Conservation (phyloP, 2,797 vertebrate species). For the Eupleurogrammus muticus region DNA sequence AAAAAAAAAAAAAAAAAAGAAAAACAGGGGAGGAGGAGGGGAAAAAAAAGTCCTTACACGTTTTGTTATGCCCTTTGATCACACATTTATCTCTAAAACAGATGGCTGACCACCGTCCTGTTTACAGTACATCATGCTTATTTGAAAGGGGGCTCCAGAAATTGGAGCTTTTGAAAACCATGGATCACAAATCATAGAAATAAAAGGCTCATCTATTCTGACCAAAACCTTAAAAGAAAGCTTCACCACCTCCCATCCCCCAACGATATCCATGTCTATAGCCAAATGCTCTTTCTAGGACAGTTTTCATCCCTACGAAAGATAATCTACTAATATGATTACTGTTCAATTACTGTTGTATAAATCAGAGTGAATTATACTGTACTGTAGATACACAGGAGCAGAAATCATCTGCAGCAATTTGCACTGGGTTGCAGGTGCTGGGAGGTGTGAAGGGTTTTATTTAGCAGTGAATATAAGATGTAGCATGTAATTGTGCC, state of each 20-base stretch:
- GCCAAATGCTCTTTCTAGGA: constrained; percentile 66
- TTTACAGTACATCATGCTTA: constrained; percentile 77
- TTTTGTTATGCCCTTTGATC: constrained; percentile 88
- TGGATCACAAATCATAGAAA: constrained; percentile 77
- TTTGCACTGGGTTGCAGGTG: constrained; percentile 65
- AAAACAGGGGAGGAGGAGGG: constrained; percentile 14
- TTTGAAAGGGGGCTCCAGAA: constrained; percentile 71
- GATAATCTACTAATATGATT: constrained; percentile 83
- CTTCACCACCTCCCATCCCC: constrained; percentile 59
- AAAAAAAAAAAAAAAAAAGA: constrained; percentile 57
- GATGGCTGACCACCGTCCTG: constrained; percentile 84
- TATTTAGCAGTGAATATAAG: constrained; percentile 64
- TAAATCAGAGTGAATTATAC: constrained; percentile 55
- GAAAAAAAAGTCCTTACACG: constrained; percentile 70
- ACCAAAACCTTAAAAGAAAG: constrained; percentile 53
- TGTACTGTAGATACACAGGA: constrained; percentile 49
- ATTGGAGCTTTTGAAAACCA: constrained; percentile 70
- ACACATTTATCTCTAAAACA: constrained; percentile 86
- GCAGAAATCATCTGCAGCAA: constrained; percentile 43
- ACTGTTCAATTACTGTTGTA: constrained; percentile 74
- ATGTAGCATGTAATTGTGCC: constrained; percentile 66
- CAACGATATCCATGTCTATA: constrained; percentile 76
- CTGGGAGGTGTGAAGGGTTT: constrained; percentile 59
- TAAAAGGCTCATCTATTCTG: constrained; percentile 64
- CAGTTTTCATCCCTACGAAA: constrained; percentile 66